A percentile compares a stretch with the other conserved stretches of the same genome.
Evolutionary conservation across 2,113 vertebrate species (phyloP).

Genomic region (Todiramphus chloris): DNA sequence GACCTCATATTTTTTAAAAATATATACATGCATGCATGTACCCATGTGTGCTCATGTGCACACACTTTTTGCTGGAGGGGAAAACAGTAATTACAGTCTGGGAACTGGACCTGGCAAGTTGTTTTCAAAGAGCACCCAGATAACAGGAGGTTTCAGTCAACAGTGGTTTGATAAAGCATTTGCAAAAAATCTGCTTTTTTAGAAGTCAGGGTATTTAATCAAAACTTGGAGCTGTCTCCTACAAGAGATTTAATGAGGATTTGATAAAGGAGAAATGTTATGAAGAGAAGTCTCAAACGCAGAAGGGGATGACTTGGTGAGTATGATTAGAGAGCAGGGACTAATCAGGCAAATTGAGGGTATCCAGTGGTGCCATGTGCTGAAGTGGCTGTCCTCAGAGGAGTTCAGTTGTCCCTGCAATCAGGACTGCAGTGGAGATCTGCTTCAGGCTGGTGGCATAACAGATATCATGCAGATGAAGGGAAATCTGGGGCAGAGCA

Average conservation of each 20-base stretch:
- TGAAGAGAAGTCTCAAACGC: not conserved
- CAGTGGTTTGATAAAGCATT: not conserved
- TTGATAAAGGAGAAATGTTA: not conserved
- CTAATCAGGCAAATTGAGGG: not conserved
- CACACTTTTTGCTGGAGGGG: rapidly evolving
- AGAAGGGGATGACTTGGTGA: not conserved
- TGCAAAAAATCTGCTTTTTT: not conserved
- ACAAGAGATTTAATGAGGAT: not conserved
- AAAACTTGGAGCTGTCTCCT: not conserved
- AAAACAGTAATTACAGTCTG: not conserved
- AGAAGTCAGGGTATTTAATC: not conserved
- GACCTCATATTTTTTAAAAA: not conserved
- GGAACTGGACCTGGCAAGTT: not conserved
- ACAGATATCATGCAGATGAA: not conserved
- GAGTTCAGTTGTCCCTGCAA: rapidly evolving
- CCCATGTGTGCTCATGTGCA: rapidly evolving
- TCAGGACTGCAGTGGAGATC: not conserved
- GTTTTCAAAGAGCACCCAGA: not conserved
- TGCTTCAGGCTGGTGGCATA: not conserved
- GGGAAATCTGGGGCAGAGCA: not conserved
- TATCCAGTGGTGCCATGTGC: rapidly evolving
- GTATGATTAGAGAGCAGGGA: not conserved
- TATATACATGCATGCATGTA: not conserved
- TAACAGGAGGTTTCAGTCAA: not conserved
- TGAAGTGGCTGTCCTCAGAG: not conserved